Evolutionary conservation across 92 coral and sea anemone species (phyloP).

Genomic region (Muricea muricata): DNA sequence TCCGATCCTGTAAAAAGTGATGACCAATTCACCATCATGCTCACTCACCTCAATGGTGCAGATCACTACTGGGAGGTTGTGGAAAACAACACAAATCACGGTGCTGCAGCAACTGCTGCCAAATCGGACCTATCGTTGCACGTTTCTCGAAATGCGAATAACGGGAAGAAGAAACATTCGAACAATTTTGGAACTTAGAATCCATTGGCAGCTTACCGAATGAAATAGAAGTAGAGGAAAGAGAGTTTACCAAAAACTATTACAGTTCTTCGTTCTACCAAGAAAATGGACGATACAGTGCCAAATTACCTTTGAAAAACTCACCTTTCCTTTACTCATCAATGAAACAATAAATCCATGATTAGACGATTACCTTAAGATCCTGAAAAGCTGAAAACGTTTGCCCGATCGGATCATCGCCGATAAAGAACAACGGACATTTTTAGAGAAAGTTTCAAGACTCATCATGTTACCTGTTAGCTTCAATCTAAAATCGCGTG

Average conservation of each 20-base stretch:
- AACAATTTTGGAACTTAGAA: slow-evolving; percentile 40
- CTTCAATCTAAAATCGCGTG: neutral
- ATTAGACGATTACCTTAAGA: too few relatives aligned
- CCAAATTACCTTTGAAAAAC: too few relatives aligned
- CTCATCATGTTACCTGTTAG: neutral
- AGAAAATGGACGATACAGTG: too few relatives aligned
- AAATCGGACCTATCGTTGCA: slow-evolving; percentile 14
- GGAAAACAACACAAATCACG: slow-evolving; percentile 14
- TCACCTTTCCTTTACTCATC: too few relatives aligned
- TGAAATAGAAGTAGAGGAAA: neutral
- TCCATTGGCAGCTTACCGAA: slow-evolving; percentile 1
- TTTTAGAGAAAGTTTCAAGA: neutral
- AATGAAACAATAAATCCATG: too few relatives aligned
- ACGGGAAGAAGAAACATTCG: slow-evolving; percentile 10
- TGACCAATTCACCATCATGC: slow-evolving; percentile 40
- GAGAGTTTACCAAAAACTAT: neutral
- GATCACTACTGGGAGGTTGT: too few relatives aligned
- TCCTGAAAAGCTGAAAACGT: neutral
- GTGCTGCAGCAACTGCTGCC: slow-evolving; percentile 54
- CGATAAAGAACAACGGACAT: slow-evolving; percentile 12
- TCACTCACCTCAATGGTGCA: slow-evolving; percentile 38
- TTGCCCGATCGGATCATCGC: neutral
- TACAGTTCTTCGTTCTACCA: too few relatives aligned
- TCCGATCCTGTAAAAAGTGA: slow-evolving; percentile 54
- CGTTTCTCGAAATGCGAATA: neutral